Evolutionary conservation across 2,113 vertebrate genomes (phyloP).

Genomic region (Pavo muticus): DNA sequence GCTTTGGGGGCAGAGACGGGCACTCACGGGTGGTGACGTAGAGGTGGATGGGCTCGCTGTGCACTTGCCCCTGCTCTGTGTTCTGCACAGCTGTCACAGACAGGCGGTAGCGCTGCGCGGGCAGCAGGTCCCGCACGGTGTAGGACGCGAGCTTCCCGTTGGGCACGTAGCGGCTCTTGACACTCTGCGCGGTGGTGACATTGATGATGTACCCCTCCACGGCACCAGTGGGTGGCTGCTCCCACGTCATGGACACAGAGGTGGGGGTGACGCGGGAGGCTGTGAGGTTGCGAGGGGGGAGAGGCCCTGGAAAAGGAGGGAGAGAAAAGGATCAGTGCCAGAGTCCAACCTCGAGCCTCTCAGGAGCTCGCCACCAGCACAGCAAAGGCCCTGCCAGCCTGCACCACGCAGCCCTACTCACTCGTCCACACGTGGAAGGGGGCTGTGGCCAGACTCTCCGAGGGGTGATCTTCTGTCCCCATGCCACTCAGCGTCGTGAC

Average conservation of each 20-base stretch:
- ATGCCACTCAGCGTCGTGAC: conserved; percentile 88
- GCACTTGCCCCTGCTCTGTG: conserved; percentile 84
- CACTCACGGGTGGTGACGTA: conserved; percentile 89
- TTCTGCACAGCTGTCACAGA: conserved; percentile 85
- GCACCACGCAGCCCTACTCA: conserved; percentile 69
- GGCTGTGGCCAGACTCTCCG: conserved; percentile 86
- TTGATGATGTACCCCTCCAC: conserved; percentile 94
- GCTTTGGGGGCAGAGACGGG: not conserved
- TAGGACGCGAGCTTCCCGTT: conserved; percentile 85
- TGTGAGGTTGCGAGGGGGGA: conserved; percentile 90
- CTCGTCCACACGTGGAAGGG: conserved; percentile 91
- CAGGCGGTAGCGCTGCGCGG: conserved; percentile 87
- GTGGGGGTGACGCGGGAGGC: conserved; percentile 84
- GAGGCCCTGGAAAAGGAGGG: conserved; percentile 80
- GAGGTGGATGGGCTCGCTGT: conserved; percentile 87
- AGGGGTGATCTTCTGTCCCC: conserved; percentile 83
- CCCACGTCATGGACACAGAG: conserved; percentile 88
- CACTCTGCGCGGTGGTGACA: conserved; percentile 87
- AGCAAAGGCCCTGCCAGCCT: not conserved
- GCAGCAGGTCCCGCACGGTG: conserved; percentile 86
- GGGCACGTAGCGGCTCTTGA: conserved; percentile 93
- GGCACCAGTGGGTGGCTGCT: conserved; percentile 57
- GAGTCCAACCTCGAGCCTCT: not conserved
- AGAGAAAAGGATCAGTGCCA: not conserved
- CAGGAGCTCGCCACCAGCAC: not conserved